Evolutionary conservation across 2,888 invertebrate genomes (phyloP).

Genomic region (Polymixis lichenea): DNA sequence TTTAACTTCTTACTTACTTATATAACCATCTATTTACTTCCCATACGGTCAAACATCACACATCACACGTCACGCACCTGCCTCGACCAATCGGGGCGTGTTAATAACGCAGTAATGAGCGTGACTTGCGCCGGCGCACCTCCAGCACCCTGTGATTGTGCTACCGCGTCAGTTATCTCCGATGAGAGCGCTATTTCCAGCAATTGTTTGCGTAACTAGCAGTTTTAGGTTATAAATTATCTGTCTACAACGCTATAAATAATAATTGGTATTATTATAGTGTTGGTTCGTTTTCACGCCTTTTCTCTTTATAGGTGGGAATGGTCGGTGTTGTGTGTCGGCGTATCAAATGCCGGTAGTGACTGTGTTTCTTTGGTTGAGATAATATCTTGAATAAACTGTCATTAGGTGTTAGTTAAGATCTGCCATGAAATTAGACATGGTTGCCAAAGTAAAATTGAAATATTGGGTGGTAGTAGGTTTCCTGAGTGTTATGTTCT

Average conservation of each 20-base stretch:
- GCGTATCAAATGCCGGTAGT: conserved; percentile 43
- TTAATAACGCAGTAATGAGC: conserved; percentile 70
- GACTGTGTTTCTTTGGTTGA: conserved; percentile 44
- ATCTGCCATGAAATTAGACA: conserved; percentile 26
- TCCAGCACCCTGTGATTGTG: conserved; percentile 61
- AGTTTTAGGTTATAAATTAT: conserved; percentile 63
- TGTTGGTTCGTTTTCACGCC: conserved; percentile 57
- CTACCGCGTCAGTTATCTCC: conserved; percentile 64
- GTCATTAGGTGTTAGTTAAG: conserved; percentile 44
- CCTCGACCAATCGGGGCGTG: conserved; percentile 70
- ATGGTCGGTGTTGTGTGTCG: conserved; percentile 48
- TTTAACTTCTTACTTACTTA: conserved; percentile 7
- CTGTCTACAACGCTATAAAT: conserved; percentile 57
- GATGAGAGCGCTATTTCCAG: conserved; percentile 65
- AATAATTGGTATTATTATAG: conserved; percentile 57
- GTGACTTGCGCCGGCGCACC: conserved; percentile 71
- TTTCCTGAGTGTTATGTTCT: background rate
- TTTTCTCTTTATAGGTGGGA: conserved; percentile 55
- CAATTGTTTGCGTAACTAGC: conserved; percentile 68
- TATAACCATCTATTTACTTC: conserved; percentile 49
- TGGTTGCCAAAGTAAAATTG: background rate
- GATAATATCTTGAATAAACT: conserved; percentile 51
- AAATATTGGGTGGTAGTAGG: background rate
- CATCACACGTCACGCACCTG: conserved; percentile 65
- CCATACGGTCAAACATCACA: conserved; percentile 52